Percentiles rank a stretch among this genome's conserved stretches.
phyloP scores from a whole-genome alignment of 2,113 vertebrate species.

The Pollimyrus isidori region DNA sequence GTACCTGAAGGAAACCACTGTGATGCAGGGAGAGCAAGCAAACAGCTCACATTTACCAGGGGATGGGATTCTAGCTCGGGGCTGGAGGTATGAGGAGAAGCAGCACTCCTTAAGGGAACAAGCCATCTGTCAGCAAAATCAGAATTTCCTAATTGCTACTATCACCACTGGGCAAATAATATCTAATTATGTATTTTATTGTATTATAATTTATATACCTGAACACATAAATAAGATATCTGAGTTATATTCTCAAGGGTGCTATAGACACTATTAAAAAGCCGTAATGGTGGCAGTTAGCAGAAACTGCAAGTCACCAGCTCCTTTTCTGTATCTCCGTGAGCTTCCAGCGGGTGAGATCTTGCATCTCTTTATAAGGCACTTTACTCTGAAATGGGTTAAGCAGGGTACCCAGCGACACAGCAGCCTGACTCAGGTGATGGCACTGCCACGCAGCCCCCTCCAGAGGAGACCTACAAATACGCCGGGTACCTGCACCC shows the following conservation, averaged over 20 bases:
- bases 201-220: not conserved
- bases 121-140: not conserved
- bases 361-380: not conserved
- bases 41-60: not conserved
- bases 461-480: not conserved
- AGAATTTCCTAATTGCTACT: not conserved
- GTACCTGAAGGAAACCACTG: not conserved
- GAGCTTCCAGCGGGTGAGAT: not conserved
- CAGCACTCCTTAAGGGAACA: not conserved
- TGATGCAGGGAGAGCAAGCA: not conserved
- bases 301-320: not conserved
- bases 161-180: not conserved
- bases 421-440: not conserved
- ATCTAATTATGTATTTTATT: not conserved
- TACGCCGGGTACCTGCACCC: not conserved
- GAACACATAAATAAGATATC: not conserved
- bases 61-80: not conserved
- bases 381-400: not conserved
- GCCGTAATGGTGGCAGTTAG: not conserved
- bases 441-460: not conserved
- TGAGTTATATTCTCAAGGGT: not conserved
- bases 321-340: not conserved
- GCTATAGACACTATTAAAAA: not conserved
- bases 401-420: not conserved
- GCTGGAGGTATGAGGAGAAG: not conserved